Base-by-base conservation (phyloP, 2,888 invertebrate genomes). In the Salpingus planirostris region DNA sequence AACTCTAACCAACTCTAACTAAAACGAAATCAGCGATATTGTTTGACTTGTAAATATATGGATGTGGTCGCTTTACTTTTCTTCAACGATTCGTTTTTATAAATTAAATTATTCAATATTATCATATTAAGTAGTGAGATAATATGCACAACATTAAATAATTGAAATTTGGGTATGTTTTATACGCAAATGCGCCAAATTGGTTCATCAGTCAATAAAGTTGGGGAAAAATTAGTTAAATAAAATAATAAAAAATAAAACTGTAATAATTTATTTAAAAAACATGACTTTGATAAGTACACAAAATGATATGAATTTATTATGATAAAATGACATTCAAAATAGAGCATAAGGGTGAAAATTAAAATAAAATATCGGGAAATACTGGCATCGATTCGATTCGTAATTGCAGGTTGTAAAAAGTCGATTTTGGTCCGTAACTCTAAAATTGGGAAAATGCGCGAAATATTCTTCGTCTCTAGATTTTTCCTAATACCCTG, bases 401-500 rank as follows among this genome's bases (percentile, higher is more conserved):
- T 18, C 5, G 18, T 5, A 18, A 18, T n/a, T n/a, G n/a, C 18
- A 18, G 8, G 8, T 18, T 18, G 18, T 6, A 18, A 8, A 6
- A 18, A 18, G 8, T 18, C 5, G 8, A 18, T 6, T 18, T 18
- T 18, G 18, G 18, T 18, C 18, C 18, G 8, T 18, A 18, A 18
- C 18, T 18, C 5, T 6, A 18, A 18, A 18, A 18, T 6, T 18
- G 18, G 5, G 5, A 18, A 5, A 8, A 18, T 18, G 5, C 5
- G 5, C 10, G 4, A 7, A 11, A 11, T 18, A 11, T 12, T 12
- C 21, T 29, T 15, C 21, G 29, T 29, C 28, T 7, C 13, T 6
- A 11, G 5, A 14, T 10, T 15, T 23, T 23, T 27, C 22, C 30
- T 35, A 30, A 29, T 35, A 35, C 35, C 29, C 30, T 37, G 30